Percentiles rank a stretch among this genome's conserved stretches.
Conservation (phyloP, 2,797 vertebrate species). For the Erpetoichthys calabaricus region DNA sequence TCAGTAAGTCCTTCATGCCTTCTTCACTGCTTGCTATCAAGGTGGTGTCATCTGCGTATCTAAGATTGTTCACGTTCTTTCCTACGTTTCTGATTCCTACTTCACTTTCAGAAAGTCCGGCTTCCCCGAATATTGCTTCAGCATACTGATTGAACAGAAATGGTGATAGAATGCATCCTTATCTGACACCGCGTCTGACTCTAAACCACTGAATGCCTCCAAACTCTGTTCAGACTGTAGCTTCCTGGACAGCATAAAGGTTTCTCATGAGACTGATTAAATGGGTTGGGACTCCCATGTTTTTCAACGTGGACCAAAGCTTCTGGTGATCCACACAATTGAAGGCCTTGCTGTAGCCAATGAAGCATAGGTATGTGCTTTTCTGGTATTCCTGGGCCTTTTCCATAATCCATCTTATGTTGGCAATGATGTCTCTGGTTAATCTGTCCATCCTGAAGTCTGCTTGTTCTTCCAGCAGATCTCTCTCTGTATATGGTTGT, state of each 20-base stretch:
- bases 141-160: neutral
- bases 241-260: neutral
- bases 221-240: neutral
- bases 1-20: neutral
- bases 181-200: neutral
- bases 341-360: neutral
- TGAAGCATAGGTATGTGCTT: neutral
- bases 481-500: too few relatives aligned
- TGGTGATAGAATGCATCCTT: neutral
- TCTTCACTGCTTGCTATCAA: neutral
- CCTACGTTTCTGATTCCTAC: neutral
- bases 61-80: neutral
- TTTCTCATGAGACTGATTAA: neutral
- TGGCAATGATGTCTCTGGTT: too few relatives aligned
- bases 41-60: neutral
- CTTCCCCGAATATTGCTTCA: neutral
- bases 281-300: neutral
- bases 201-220: neutral
- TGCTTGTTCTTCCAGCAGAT: too few relatives aligned
- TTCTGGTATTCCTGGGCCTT: neutral
- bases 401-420: neutral
- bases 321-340: neutral
- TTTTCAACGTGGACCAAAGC: neutral
- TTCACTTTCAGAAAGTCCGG: neutral
- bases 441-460: too few relatives aligned